Evolutionary conservation across 2,888 invertebrate genomes (phyloP).

Genomic region (Chaetogeoica ovagalla): DNA sequence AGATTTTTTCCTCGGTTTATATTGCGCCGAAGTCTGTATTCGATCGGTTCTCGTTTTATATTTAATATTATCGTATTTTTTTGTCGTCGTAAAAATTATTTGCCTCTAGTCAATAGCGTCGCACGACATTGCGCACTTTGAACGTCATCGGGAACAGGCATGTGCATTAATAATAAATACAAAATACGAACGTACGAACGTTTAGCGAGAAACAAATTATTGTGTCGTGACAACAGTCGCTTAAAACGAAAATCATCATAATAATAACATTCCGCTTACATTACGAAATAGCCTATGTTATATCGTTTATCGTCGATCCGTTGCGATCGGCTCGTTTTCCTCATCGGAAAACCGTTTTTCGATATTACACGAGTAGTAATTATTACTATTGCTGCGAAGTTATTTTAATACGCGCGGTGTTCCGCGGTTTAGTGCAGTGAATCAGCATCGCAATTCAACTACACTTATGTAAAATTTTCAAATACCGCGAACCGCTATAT

Average conservation of each 20-base stretch:
- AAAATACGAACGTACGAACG: background rate
- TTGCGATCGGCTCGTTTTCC: background rate
- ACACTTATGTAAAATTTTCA: no score
- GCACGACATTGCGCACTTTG: slow-evolving; percentile 39
- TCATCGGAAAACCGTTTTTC: background rate
- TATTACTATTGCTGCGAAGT: no score
- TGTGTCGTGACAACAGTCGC: slow-evolving; percentile 39
- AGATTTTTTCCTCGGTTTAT: no score
- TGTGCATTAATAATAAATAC: background rate
- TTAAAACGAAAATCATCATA: slow-evolving; percentile 19
- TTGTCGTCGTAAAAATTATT: slow-evolving; percentile 33
- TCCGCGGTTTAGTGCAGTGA: no score
- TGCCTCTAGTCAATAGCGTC: background rate
- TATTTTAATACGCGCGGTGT: no score
- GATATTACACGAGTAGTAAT: no score
- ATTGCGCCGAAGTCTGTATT: no score
- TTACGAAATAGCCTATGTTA: slow-evolving; percentile 1
- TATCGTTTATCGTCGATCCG: background rate
- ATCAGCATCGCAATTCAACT: no score
- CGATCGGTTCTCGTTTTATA: no score
- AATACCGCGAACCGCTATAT: no score
- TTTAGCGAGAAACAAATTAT: slow-evolving; percentile 20
- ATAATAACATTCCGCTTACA: background rate
- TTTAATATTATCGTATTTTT: background rate
- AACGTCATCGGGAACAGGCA: slow-evolving; percentile 23